Conservation (phyloP, 2,113 vertebrate genomes). For the Felis catus region DNA sequence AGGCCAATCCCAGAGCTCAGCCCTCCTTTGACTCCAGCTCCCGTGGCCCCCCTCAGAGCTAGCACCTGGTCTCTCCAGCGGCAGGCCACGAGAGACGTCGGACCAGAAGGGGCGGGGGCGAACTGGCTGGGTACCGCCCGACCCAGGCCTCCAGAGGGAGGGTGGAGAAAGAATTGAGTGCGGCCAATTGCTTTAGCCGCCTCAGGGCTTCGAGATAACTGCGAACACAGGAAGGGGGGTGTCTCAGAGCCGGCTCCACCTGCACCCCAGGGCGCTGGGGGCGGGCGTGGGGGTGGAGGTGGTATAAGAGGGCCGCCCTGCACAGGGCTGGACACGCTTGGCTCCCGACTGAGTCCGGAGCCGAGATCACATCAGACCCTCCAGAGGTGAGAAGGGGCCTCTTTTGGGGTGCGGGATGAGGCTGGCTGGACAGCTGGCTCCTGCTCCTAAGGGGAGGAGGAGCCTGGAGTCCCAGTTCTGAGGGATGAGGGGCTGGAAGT, state of each 20-base stretch:
- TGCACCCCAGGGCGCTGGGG: background rate
- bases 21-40: background rate
- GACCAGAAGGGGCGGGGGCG: background rate
- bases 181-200: background rate
- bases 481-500: background rate
- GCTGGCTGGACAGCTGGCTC: background rate
- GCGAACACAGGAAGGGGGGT: background rate
- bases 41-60: background rate
- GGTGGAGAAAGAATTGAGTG: background rate
- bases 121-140: background rate
- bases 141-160: background rate
- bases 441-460: no score
- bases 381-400: background rate
- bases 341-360: background rate
- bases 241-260: conserved; percentile 43
- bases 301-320: conserved; percentile 43
- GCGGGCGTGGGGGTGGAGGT: background rate
- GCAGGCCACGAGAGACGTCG: background rate
- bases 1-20: background rate
- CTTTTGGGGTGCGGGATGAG: rapidly evolving
- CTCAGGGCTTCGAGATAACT: conserved; percentile 22
- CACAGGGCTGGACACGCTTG: background rate
- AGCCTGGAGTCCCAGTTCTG: background rate
- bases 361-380: background rate
- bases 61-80: background rate